phyloP scores from a whole-genome alignment of 2,797 vertebrate genomes.

The Dallia pectoralis region DNA sequence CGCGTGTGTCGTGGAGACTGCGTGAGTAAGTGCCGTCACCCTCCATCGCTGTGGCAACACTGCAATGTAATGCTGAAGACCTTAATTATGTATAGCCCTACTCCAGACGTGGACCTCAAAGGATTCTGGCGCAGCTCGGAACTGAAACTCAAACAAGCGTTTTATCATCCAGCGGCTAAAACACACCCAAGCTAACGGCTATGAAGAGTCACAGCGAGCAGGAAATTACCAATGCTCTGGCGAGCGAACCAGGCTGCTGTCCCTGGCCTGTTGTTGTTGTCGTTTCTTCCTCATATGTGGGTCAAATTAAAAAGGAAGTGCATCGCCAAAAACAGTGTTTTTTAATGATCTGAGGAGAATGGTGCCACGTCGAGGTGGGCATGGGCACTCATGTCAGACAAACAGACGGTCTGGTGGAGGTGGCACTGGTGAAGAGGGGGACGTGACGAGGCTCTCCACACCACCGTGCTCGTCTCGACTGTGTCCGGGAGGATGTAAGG shows the following conservation, averaged over 20 bases:
- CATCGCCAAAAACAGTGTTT: conserved; percentile 11
- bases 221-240: conserved; percentile 27
- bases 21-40: conserved; percentile 32
- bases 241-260: conserved; percentile 1
- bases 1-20: conserved; percentile 22
- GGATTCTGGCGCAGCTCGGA: conserved; percentile 29
- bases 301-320: conserved; percentile 19
- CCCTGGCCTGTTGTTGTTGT: background rate
- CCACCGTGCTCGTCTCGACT: conserved; percentile 7
- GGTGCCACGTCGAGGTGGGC: conserved; percentile 15
- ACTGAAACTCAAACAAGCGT: conserved; percentile 34
- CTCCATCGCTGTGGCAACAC: conserved; percentile 23
- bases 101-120: conserved; percentile 36
- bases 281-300: background rate
- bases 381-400: conserved; percentile 29
- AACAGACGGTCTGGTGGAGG: conserved; percentile 25
- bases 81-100: conserved; percentile 42
- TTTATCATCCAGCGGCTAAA: conserved; percentile 40
- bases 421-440: conserved; percentile 15
- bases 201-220: conserved; percentile 29
- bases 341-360: conserved; percentile 24
- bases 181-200: conserved; percentile 25
- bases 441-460: conserved; percentile 30
- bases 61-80: conserved; percentile 25
- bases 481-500: conserved; percentile 23